These are phyloP conservation scores for Cyprinodon brontotheroides DNA, from an alignment of 2,113 vertebrate species.

Conservation along the genomic window DNA sequence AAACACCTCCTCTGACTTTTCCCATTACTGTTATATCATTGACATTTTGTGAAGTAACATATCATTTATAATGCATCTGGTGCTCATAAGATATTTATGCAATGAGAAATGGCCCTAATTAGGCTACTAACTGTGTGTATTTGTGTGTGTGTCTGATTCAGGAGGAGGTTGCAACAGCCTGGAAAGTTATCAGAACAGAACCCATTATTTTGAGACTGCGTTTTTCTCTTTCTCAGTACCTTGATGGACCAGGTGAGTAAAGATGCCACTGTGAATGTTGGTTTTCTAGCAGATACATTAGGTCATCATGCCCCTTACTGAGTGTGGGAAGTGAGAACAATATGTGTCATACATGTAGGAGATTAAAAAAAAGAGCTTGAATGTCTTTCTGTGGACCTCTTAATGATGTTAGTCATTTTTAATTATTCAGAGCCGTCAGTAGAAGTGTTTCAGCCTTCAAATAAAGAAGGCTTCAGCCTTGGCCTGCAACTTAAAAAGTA, in stretches of 20 bases:
- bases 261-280: slow-evolving; percentile 60
- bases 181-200: slow-evolving; percentile 98
- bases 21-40: slow-evolving; percentile 49
- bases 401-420: slow-evolving; percentile 49
- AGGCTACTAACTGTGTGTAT: slow-evolving; percentile 63
- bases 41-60: slow-evolving; percentile 59
- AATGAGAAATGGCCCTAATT: slow-evolving; percentile 61
- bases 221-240: slow-evolving; percentile 98
- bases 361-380: slow-evolving; percentile 19
- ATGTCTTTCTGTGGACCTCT: slow-evolving; percentile 30
- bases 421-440: slow-evolving; percentile 90
- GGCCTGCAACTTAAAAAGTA: slow-evolving; percentile 98
- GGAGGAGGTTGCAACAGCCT: slow-evolving; percentile 98
- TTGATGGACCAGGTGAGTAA: slow-evolving; percentile 96
- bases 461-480: slow-evolving; percentile 96
- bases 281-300: slow-evolving; percentile 46
- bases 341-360: slow-evolving; percentile 40
- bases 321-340: slow-evolving; percentile 61
- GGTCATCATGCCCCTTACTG: slow-evolving; percentile 57
- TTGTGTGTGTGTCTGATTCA: slow-evolving; percentile 69
- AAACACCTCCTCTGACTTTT: slow-evolving; percentile 18
- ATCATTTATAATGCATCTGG: slow-evolving; percentile 53
- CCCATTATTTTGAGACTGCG: slow-evolving; percentile 94
- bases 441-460: slow-evolving; percentile 98
- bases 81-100: slow-evolving; percentile 56